phyloP scores from a whole-genome alignment of 1,140 invertebrate species.

The Subanguina moxae region DNA sequence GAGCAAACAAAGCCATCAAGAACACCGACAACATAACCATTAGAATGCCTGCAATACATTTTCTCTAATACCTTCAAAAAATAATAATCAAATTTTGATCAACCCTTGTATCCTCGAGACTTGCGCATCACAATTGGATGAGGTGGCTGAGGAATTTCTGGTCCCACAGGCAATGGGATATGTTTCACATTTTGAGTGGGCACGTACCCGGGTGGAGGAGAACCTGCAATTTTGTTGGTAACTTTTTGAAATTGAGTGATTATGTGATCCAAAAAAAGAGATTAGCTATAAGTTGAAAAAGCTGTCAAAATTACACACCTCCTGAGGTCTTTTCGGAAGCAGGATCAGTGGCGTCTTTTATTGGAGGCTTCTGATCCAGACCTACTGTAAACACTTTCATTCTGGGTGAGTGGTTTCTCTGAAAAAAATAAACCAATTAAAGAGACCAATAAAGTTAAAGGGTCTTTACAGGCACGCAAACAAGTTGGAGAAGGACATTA shows the following conservation, averaged over 20 bases:
- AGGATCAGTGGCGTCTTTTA: constrained; percentile 21
- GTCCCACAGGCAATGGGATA: constrained; percentile 41
- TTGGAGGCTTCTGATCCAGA: constrained; percentile 50
- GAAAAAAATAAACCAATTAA: neutral
- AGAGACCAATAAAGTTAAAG: too few relatives aligned
- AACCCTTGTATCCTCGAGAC: constrained; percentile 50
- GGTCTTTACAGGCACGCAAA: too few relatives aligned
- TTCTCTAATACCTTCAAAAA: too few relatives aligned
- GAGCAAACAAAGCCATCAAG: constrained; percentile 50
- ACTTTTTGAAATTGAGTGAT: neutral
- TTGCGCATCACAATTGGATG: constrained; percentile 45
- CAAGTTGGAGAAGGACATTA: too few relatives aligned
- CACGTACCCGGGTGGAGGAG: constrained; percentile 41
- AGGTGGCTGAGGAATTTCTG: constrained; percentile 32
- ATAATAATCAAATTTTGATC: too few relatives aligned
- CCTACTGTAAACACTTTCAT: constrained; percentile 59
- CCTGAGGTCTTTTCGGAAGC: neutral
- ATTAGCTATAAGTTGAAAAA: too few relatives aligned
- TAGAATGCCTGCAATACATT: constrained; percentile 29
- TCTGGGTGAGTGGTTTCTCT: constrained; percentile 12
- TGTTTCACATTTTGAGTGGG: neutral
- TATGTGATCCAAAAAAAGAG: neutral
- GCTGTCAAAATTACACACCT: neutral
- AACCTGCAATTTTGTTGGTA: constrained; percentile 13
- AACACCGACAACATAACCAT: constrained; percentile 55